Conservation (phyloP, 2,797 vertebrate species). For the Squalus acanthias region DNA sequence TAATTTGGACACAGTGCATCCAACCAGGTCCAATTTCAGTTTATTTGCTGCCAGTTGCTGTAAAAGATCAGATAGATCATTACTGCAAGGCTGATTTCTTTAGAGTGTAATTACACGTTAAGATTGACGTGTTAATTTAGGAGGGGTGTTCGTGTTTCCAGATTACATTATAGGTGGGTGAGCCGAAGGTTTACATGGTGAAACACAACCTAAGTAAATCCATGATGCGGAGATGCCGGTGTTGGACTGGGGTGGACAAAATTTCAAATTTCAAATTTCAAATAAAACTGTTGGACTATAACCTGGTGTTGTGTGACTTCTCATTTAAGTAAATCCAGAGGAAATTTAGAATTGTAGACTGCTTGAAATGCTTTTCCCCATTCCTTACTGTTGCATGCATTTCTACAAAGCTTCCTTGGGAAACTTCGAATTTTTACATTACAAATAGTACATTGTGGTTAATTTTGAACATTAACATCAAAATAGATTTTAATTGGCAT, state of each 20-base stretch:
- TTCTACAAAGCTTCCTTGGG: background rate
- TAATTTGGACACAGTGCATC: conserved; percentile 7
- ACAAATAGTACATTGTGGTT: too few species aligned
- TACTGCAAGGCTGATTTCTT: background rate
- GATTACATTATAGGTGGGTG: background rate
- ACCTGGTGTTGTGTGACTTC: too few species aligned
- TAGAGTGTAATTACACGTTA: background rate
- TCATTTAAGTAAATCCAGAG: background rate
- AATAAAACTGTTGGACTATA: too few species aligned
- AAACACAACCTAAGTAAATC: background rate
- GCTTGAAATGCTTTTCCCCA: background rate
- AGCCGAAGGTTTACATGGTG: background rate
- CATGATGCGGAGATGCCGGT: too few species aligned
- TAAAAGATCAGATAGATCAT: background rate
- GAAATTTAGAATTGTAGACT: background rate
- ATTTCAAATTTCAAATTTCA: too few species aligned
- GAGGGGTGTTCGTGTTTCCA: background rate
- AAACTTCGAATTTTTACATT: background rate
- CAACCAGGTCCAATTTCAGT: background rate
- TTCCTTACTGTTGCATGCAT: background rate
- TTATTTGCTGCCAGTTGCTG: background rate
- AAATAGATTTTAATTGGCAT: background rate
- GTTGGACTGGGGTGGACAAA: too few species aligned
- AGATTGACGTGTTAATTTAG: background rate
- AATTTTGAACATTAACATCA: background rate